Conservation (phyloP, 2,113 vertebrate genomes). For the Catharus minimus region DNA sequence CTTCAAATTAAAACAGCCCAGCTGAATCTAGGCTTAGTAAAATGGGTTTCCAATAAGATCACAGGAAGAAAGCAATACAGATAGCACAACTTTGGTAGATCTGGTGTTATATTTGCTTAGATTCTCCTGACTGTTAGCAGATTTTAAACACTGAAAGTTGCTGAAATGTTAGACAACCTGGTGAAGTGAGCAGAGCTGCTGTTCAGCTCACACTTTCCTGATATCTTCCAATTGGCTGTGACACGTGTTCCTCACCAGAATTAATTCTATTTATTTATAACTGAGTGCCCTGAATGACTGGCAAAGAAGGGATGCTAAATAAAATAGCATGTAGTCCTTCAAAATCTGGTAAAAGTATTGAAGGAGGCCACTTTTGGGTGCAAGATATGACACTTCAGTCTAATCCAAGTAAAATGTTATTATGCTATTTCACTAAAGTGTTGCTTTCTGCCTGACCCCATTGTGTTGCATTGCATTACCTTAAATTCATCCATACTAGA, state of each 20-base stretch:
- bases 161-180: neutral
- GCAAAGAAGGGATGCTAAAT: neutral
- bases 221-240: neutral
- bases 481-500: neutral
- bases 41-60: neutral
- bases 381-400: neutral
- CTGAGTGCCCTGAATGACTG: neutral
- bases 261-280: neutral
- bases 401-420: neutral
- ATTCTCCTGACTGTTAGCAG: neutral
- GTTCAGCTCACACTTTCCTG: neutral
- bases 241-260: neutral
- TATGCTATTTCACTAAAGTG: neutral
- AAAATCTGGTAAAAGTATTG: neutral
- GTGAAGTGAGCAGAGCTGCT: neutral
- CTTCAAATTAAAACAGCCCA: neutral
- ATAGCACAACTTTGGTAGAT: neutral
- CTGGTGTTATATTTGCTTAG: neutral
- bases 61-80: neutral
- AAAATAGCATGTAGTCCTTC: neutral
- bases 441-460: neutral
- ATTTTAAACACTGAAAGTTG: neutral
- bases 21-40: neutral
- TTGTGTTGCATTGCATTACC: neutral
- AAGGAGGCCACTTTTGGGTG: neutral